These are phyloP conservation scores for Hyles vespertilio DNA, from an alignment of 1,140 invertebrate genomes.

Conservation along the genomic window DNA sequence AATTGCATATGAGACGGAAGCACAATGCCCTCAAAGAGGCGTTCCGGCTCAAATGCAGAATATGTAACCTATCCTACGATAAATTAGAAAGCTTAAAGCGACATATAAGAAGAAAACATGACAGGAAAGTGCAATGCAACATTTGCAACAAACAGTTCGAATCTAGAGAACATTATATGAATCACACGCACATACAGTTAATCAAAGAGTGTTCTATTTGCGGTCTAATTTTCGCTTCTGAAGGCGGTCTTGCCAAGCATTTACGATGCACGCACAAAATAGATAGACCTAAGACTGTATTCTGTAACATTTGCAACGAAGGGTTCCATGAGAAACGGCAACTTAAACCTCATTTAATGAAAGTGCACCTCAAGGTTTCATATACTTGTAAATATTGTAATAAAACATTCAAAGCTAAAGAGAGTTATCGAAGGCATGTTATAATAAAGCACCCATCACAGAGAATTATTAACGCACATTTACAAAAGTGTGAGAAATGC, in stretches of 20 bases:
- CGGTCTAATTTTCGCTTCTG: slow-evolving; percentile 58
- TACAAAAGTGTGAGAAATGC: slow-evolving; percentile 55
- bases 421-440: slow-evolving; percentile 58
- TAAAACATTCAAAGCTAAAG: slow-evolving; percentile 61
- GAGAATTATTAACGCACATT: slow-evolving; percentile 16
- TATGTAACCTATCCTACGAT: slow-evolving; percentile 63
- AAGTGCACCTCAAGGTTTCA: slow-evolving; percentile 61
- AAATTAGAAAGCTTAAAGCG: slow-evolving; percentile 64
- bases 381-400: slow-evolving; percentile 58
- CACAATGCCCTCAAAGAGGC: slow-evolving; percentile 60
- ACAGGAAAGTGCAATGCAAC: slow-evolving; percentile 49
- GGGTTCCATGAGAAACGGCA: slow-evolving; percentile 60
- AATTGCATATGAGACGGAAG: slow-evolving; percentile 64
- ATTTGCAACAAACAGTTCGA: slow-evolving; percentile 62
- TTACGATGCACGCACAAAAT: slow-evolving; percentile 59
- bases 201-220: slow-evolving; percentile 57
- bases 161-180: slow-evolving; percentile 49
- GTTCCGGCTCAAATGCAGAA: slow-evolving; percentile 57
- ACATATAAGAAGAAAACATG: slow-evolving; percentile 61
- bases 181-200: slow-evolving; percentile 52
- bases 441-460: slow-evolving; percentile 46
- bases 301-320: slow-evolving; percentile 56
- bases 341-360: slow-evolving; percentile 57
- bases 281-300: slow-evolving; percentile 51
- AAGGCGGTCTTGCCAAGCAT: slow-evolving; percentile 58